Base-by-base conservation (phyloP, 2,797 vertebrate genomes). In the Dicrostonyx torquatus region DNA sequence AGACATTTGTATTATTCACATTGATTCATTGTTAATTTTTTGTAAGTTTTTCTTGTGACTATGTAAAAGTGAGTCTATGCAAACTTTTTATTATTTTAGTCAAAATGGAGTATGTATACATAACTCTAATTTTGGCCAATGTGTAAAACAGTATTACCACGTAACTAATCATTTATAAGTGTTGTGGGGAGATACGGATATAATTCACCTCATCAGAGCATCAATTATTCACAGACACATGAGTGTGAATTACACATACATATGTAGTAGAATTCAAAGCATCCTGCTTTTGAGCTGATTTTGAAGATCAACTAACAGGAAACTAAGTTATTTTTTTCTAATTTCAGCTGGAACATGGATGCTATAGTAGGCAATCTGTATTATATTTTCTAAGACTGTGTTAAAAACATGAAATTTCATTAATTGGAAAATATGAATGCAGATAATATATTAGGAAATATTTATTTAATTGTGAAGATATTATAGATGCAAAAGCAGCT, bases 331-430 rank as follows among this genome's bases (percentile, higher is more conserved):
- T 77, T 70, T 76, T 14, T 48, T 17, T 76, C 10, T 55, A 12
- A 24, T 73, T 18, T 62, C 24, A 17, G 40, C 22, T 18, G 37
- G 2, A 29, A 48, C 53, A 53, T 8, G 20, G 62, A 85, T 70
- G 9, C n/a, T 48, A 58, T 53, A 60, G 12, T 48, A 43, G 29
- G 31, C 58, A 11, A 8, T 31, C 48, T 73, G 9, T 0, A 68
- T 80, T 62, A 13, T 45, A 55, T 64, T 17, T 24, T 73, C 90
- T 94, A 95, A 97, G 77, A 87, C 3, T 50, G 45, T 93, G 91
- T 90, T 98, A 22, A 84, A 92, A 87, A 92, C 96, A 96, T 95
- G 82, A 86, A 91, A 58, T 96, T 97, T 96, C 78, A 89, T 89
- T 97, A 43, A 55, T 80, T 88, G 79, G 22, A 87, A 95, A 94